phyloP scores from a whole-genome alignment of 1,140 invertebrate species.

The Penaeus japonicus region DNA sequence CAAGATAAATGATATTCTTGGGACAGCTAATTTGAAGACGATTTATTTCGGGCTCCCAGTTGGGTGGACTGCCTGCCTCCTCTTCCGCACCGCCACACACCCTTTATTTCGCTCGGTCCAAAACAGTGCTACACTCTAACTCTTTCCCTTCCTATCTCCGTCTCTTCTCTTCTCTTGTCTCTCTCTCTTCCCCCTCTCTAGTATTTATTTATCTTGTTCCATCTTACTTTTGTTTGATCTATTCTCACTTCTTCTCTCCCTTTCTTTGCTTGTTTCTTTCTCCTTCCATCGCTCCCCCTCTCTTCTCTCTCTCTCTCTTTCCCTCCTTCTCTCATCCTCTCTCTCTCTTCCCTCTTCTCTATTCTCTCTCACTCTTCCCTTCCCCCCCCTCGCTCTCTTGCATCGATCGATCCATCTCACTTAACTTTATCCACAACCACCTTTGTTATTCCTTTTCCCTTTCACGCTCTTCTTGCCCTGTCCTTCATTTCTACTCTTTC shows the following conservation, averaged over 20 bases:
- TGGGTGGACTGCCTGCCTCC: too few relatives aligned
- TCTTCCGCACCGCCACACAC: too few relatives aligned
- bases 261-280: background rate
- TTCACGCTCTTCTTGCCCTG: background rate
- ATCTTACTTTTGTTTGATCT: background rate
- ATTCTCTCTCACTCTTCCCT: background rate
- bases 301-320: background rate
- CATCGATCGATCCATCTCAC: background rate
- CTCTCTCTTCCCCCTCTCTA: background rate
- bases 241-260: background rate
- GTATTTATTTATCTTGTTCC: background rate
- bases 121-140: too few relatives aligned
- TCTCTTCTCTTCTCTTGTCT: background rate
- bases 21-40: too few relatives aligned
- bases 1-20: too few relatives aligned
- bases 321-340: background rate
- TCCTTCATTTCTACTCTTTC: background rate
- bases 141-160: background rate
- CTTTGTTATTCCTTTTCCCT: background rate
- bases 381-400: background rate
- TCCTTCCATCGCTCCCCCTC: background rate
- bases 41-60: too few relatives aligned
- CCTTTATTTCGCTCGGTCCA: too few relatives aligned
- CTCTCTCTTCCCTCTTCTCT: background rate
- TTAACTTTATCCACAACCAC: background rate